phyloP scores from a whole-genome alignment of 1,140 invertebrate genomes.

The Leucophenga varia region DNA sequence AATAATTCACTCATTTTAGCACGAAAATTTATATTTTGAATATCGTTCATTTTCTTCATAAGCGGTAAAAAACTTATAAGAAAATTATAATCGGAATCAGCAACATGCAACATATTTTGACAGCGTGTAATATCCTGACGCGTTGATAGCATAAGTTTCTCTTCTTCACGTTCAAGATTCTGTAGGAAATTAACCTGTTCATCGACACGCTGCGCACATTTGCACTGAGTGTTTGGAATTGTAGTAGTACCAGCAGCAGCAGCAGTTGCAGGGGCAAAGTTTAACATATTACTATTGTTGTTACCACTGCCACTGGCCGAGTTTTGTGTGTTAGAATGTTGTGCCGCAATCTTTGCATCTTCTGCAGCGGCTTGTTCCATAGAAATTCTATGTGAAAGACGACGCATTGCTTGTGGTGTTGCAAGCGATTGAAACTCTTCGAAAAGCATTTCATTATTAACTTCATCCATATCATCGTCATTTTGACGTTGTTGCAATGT shows the following conservation, averaged over 20 bases:
- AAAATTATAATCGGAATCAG: constrained; percentile 50
- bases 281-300: background rate
- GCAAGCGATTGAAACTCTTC: constrained; percentile 36
- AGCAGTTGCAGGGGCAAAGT: constrained; percentile 22
- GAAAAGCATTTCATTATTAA: constrained; percentile 9
- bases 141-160: constrained; percentile 48
- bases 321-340: background rate
- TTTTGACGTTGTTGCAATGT: too few species aligned
- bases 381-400: constrained; percentile 42
- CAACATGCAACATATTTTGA: constrained; percentile 40
- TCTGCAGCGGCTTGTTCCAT: constrained; percentile 37
- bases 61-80: constrained; percentile 47
- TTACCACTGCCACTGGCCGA: background rate
- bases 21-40: constrained; percentile 45
- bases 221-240: constrained; percentile 26
- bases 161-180: constrained; percentile 39
- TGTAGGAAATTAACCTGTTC: constrained; percentile 48
- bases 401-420: constrained; percentile 40
- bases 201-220: constrained; percentile 45
- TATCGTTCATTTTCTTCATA: constrained; percentile 47
- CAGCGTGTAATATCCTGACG: constrained; percentile 39
- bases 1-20: constrained; percentile 47
- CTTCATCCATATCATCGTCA: constrained; percentile 17
- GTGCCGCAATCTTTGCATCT: constrained; percentile 16
- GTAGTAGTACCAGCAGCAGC: too few species aligned